Conservation (phyloP, 2,113 vertebrate genomes). For the Ardeotis arabs region DNA sequence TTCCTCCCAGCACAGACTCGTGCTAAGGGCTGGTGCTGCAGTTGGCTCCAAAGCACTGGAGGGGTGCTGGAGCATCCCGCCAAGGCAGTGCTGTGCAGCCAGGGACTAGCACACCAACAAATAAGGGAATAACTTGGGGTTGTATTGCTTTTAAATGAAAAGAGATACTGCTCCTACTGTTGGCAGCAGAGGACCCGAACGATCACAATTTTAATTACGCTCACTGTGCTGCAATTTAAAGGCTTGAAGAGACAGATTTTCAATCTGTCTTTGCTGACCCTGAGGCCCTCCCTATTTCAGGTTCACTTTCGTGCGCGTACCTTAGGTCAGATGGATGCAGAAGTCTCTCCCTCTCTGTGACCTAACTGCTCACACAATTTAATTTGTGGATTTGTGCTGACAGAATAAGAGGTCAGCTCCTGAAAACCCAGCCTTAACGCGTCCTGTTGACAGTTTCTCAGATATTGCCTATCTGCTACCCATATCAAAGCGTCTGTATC, state of each 20-base stretch:
- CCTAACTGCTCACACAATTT: slow-evolving; percentile 52
- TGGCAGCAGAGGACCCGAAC: background rate
- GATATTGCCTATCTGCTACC: slow-evolving; percentile 42
- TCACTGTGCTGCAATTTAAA: background rate
- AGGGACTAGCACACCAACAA: background rate
- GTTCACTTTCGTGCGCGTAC: background rate
- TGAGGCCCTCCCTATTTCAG: slow-evolving; percentile 1
- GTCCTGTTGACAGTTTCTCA: slow-evolving; percentile 52
- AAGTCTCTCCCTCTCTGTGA: slow-evolving; percentile 12
- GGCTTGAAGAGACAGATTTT: slow-evolving; percentile 18
- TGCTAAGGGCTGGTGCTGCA: background rate
- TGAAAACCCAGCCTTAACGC: slow-evolving; percentile 15
- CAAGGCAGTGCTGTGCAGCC: background rate
- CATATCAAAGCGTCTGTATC: background rate
- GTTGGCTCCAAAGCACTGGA: background rate
- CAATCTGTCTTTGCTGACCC: slow-evolving; percentile 44
- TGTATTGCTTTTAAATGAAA: background rate
- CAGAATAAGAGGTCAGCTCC: slow-evolving; percentile 50
- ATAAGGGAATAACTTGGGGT: background rate
- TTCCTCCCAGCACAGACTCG: background rate
- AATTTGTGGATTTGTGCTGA: slow-evolving; percentile 53
- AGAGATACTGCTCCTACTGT: background rate
- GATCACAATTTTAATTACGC: slow-evolving; percentile 27
- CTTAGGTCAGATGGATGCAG: slow-evolving; percentile 4
- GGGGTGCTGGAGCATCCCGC: background rate